Conservation (phyloP, 2,113 vertebrate species). For the Trematomus loennbergii region DNA sequence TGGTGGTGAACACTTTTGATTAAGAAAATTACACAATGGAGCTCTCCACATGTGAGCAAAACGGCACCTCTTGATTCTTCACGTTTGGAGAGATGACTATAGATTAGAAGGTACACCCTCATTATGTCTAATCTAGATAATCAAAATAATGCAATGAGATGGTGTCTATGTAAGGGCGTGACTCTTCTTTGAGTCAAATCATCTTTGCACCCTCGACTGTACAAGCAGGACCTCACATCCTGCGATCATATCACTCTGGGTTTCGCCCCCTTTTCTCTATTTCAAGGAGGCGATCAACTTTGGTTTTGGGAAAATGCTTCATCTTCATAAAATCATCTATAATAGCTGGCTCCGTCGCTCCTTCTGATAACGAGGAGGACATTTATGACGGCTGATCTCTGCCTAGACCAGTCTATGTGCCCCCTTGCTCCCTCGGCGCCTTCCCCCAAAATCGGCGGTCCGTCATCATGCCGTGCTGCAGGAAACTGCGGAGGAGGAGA, state of each 20-base stretch:
- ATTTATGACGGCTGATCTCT: conserved; percentile 73
- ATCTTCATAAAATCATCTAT: conserved; percentile 67
- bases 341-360: conserved; percentile 72
- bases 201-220: conserved; percentile 69
- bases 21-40: conserved; percentile 69
- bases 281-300: conserved; percentile 72
- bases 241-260: conserved; percentile 66
- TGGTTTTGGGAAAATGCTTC: conserved; percentile 78
- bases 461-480: conserved; percentile 87
- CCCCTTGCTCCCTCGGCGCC: conserved; percentile 57
- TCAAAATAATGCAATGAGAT: conserved; percentile 75
- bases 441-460: conserved; percentile 33
- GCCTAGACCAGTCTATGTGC: conserved; percentile 73
- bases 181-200: conserved; percentile 70
- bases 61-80: conserved; percentile 77
- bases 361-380: conserved; percentile 78
- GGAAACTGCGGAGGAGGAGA: conserved; percentile 84
- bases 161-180: conserved; percentile 72
- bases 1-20: conserved; percentile 70
- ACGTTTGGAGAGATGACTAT: conserved; percentile 69
- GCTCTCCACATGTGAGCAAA: conserved; percentile 67
- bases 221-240: conserved; percentile 74
- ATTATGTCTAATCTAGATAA: conserved; percentile 75
- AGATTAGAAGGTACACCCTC: conserved; percentile 76
- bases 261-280: conserved; percentile 52